Conservation (phyloP, 2,888 invertebrate genomes). For the Philopedon plagiatum region DNA sequence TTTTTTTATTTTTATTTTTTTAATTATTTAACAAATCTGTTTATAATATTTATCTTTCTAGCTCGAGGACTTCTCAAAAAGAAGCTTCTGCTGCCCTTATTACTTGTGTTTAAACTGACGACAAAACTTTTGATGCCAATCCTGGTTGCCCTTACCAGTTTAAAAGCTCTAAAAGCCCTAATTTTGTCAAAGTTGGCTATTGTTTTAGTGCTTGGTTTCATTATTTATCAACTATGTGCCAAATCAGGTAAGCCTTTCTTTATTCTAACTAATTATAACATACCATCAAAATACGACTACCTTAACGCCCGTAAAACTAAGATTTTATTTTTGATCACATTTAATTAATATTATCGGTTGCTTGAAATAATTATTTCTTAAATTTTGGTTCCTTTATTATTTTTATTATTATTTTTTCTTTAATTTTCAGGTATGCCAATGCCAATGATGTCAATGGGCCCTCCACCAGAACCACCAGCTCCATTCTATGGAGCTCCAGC, state of each 20-base stretch:
- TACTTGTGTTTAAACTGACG: conserved; percentile 86
- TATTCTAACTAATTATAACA: too few species aligned
- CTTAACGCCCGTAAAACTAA: too few species aligned
- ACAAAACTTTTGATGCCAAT: conserved; percentile 89
- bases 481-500: conserved; percentile 80
- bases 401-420: background rate
- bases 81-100: conserved; percentile 84
- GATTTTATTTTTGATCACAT: too few species aligned
- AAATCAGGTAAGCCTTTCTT: conserved; percentile 83
- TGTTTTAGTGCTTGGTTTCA: conserved; percentile 84
- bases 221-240: conserved; percentile 83
- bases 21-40: too few species aligned
- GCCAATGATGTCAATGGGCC: conserved; percentile 71
- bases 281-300: too few species aligned
- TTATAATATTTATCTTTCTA: too few species aligned
- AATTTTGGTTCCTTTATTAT: too few species aligned
- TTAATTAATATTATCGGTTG: too few species aligned
- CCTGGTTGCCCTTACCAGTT: conserved; percentile 81
- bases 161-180: conserved; percentile 88
- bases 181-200: conserved; percentile 88
- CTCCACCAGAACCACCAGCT: conserved; percentile 73
- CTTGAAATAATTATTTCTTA: too few species aligned
- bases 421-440: conserved; percentile 67
- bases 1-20: conserved; percentile 48
- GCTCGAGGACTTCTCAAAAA: conserved; percentile 87